These are phyloP conservation scores for Aspidoscelis tigris DNA, from an alignment of 2,113 vertebrate genomes.

Conservation along the genomic window DNA sequence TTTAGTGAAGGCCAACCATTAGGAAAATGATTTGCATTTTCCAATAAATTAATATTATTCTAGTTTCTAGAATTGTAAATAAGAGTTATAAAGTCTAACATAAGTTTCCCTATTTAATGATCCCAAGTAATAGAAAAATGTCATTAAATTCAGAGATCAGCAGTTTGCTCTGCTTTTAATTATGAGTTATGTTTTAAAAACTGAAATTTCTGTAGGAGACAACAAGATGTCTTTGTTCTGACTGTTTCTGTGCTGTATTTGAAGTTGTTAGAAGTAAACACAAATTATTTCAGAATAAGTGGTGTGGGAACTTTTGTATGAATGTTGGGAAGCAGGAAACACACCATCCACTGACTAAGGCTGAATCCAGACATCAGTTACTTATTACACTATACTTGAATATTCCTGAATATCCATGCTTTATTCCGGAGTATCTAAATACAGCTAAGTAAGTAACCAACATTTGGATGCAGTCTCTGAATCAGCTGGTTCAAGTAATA, in stretches of 20 bases:
- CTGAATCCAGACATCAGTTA: no score
- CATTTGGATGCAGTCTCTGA: conserved; percentile 47
- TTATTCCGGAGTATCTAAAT: no score
- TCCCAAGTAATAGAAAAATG: conserved; percentile 66
- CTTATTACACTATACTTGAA: no score
- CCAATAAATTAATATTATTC: conserved; percentile 70
- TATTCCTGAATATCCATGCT: no score
- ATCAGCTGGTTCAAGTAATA: conserved; percentile 78
- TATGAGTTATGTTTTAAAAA: conserved; percentile 68
- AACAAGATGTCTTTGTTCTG: conserved; percentile 78
- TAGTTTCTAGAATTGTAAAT: conserved; percentile 73
- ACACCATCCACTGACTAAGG: conserved; percentile 50
- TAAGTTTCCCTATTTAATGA: conserved; percentile 63
- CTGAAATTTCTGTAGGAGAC: conserved; percentile 57
- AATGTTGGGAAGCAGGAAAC: conserved; percentile 74
- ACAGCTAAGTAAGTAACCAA: no score
- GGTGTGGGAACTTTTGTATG: conserved; percentile 75
- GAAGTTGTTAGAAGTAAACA: conserved; percentile 81
- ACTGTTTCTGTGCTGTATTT: conserved; percentile 81
- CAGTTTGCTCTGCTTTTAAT: conserved; percentile 45
- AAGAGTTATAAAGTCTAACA: conserved; percentile 72
- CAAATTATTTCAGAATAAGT: conserved; percentile 75
- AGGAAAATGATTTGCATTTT: conserved; percentile 65
- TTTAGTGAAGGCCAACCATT: conserved; percentile 61
- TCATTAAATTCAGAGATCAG: conserved; percentile 58